Evolutionary conservation across 2,113 vertebrate species (phyloP).

Genomic region (Saimiri boliviensis): DNA sequence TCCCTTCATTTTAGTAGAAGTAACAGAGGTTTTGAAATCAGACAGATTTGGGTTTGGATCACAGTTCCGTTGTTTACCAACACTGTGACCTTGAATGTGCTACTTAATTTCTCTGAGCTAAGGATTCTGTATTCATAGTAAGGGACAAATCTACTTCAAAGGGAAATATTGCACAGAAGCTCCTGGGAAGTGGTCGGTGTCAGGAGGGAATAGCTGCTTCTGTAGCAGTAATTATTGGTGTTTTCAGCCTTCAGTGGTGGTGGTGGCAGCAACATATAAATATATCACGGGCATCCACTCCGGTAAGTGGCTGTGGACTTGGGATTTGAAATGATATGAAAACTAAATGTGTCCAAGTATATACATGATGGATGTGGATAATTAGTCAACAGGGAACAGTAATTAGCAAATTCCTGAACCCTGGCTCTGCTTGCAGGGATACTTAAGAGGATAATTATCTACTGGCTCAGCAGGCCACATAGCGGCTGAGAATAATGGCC

Average conservation of each 20-base stretch:
- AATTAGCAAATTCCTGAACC: slow-evolving; percentile 34
- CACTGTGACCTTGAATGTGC: not conserved
- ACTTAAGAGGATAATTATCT: not conserved
- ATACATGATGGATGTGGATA: not conserved
- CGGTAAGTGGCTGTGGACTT: not conserved
- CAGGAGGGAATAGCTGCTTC: not conserved
- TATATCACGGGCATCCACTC: not conserved
- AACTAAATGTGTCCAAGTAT: not conserved
- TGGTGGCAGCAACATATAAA: not conserved
- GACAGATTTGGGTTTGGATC: not conserved
- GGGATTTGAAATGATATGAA: not conserved
- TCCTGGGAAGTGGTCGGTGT: not conserved
- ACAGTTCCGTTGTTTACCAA: not conserved
- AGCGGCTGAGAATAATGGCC: not conserved
- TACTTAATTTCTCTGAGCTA: not conserved
- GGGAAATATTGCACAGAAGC: not conserved
- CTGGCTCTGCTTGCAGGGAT: not conserved
- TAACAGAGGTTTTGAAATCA: not conserved
- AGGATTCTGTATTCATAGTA: not conserved
- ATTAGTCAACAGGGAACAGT: not conserved
- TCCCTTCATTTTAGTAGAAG: not conserved
- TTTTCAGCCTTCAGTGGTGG: not conserved
- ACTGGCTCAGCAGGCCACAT: not conserved
- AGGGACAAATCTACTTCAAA: not conserved
- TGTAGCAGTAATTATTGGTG: not conserved